Evolutionary conservation across 1,140 invertebrate genomes (phyloP).

Genomic region (Lethrus apterus): DNA sequence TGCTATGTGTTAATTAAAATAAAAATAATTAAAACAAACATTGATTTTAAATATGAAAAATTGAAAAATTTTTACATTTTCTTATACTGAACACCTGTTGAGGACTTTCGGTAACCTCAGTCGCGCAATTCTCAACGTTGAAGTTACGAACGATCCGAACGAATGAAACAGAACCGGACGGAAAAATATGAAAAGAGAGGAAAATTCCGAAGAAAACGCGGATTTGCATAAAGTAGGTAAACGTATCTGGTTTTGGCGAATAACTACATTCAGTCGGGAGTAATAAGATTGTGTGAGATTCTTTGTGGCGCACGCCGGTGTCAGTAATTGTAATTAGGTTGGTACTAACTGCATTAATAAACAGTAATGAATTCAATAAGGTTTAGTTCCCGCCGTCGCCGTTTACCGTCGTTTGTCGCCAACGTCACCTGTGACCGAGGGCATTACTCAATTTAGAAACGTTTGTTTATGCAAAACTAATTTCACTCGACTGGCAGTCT

Average conservation of each 20-base stretch:
- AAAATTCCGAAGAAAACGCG: slow-evolving; percentile 12
- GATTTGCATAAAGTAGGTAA: slow-evolving; percentile 20
- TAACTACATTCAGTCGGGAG: slow-evolving; percentile 28
- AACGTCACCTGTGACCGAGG: slow-evolving; percentile 20
- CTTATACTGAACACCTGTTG: no score
- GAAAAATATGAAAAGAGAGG: neutral
- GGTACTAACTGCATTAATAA: slow-evolving; percentile 39
- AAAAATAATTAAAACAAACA: no score
- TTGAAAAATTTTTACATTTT: no score
- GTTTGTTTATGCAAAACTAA: slow-evolving; percentile 14
- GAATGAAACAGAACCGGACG: neutral
- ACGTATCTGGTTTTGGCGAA: slow-evolving; percentile 18
- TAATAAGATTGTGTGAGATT: slow-evolving; percentile 38
- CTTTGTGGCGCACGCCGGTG: slow-evolving; percentile 35
- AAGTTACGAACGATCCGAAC: no score
- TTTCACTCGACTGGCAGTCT: no score
- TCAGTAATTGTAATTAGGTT: slow-evolving; percentile 40
- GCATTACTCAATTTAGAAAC: slow-evolving; percentile 20
- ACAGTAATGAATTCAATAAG: slow-evolving; percentile 40
- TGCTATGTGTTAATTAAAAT: no score
- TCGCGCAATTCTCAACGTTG: no score
- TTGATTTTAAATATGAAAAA: no score
- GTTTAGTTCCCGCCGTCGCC: slow-evolving; percentile 31
- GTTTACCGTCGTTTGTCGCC: slow-evolving; percentile 27
- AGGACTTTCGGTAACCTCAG: no score